These are phyloP conservation scores for Luidia sarsii DNA, from an alignment of 53 echinoderm and acorn worm genomes.

Conservation along the genomic window DNA sequence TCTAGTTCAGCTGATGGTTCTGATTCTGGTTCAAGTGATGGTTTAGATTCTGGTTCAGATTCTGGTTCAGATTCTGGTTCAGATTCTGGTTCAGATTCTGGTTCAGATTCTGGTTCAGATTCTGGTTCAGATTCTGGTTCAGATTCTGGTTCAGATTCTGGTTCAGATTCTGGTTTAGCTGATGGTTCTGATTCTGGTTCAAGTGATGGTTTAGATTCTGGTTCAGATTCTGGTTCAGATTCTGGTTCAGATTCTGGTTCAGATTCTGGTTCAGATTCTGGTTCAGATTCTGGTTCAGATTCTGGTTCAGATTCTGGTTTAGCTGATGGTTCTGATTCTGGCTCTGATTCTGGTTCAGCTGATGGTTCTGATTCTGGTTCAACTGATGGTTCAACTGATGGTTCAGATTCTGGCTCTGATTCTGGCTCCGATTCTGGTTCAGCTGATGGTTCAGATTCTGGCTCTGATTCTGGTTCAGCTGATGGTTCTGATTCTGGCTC, in stretches of 20 bases:
- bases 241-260: conserved; percentile 27
- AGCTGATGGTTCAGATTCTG: conserved; percentile 5
- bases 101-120: conserved; percentile 28
- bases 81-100: conserved; percentile 28
- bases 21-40: conserved; percentile 23
- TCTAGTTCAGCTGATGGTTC: conserved; percentile 35
- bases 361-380: conserved; percentile 67
- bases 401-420: conserved; percentile 30
- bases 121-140: conserved; percentile 37
- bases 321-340: conserved; percentile 22
- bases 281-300: conserved; percentile 43
- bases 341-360: conserved; percentile 78
- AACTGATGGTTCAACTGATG: conserved; percentile 33
- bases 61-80: conserved; percentile 48
- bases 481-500: conserved; percentile 21
- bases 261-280: conserved; percentile 1
- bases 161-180: conserved; percentile 33
- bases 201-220: conserved; percentile 10
- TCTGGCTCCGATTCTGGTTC: conserved; percentile 26
- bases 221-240: conserved; percentile 6
- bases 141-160: conserved; percentile 17
- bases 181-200: conserved; percentile 36
- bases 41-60: conserved; percentile 33
- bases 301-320: conserved; percentile 39
- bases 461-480: conserved; percentile 23